Evolutionary conservation across 2,888 invertebrate genomes (phyloP).

Genomic region (Orthosia gracilis): DNA sequence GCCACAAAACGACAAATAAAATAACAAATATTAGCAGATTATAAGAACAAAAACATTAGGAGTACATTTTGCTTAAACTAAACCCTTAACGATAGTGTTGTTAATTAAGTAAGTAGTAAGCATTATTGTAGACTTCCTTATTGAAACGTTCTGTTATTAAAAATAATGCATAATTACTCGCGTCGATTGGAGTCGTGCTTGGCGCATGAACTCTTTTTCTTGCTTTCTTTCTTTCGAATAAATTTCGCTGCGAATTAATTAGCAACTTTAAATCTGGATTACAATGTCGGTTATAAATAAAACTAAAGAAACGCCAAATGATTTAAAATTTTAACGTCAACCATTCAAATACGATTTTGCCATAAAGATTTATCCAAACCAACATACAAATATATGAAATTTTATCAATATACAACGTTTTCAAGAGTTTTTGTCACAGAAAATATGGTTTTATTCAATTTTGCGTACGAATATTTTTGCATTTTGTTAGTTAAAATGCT

Average conservation of each 20-base stretch:
- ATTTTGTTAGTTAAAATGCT: slow-evolving; percentile 33
- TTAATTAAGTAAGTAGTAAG: too few species aligned
- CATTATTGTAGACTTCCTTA: background rate
- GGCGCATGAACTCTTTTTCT: too few species aligned
- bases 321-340: background rate
- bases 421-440: slow-evolving; percentile 6
- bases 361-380: background rate
- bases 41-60: too few species aligned
- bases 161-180: background rate
- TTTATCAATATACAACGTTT: slow-evolving; percentile 31
- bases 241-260: too few species aligned
- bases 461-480: slow-evolving; percentile 26
- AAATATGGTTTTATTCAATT: slow-evolving; percentile 51
- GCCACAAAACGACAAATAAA: too few species aligned
- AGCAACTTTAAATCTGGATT: too few species aligned
- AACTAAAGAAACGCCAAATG: background rate
- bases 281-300: background rate
- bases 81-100: too few species aligned
- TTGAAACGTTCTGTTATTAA: background rate
- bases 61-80: too few species aligned
- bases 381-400: slow-evolving; percentile 13
- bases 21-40: too few species aligned
- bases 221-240: too few species aligned
- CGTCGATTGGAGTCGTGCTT: too few species aligned
- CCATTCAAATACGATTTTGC: background rate